These are phyloP conservation scores for Rhinoraja longicauda DNA, from an alignment of 2,797 vertebrate species.

Conservation along the genomic window DNA sequence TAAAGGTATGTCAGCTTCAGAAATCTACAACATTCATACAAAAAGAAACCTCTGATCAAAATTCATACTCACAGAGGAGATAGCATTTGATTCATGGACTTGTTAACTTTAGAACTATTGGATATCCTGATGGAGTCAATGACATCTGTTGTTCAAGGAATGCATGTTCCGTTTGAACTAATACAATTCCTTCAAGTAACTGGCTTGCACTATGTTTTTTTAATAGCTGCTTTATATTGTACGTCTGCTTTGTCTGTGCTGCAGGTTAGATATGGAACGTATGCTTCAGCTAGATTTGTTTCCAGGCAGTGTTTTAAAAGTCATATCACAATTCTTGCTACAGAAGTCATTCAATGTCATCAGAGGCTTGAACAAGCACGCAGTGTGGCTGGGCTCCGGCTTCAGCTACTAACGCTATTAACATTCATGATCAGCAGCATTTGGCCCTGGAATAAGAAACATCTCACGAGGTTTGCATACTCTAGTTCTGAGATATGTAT, in stretches of 20 bases:
- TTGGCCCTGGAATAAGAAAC: background rate
- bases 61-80: background rate
- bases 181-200: background rate
- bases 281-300: background rate
- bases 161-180: background rate
- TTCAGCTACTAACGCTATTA: background rate
- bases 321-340: background rate
- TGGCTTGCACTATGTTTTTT: background rate
- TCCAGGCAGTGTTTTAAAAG: background rate
- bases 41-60: background rate
- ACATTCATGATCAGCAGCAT: background rate
- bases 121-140: background rate
- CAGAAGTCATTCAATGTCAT: background rate
- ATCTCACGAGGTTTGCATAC: background rate
- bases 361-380: background rate
- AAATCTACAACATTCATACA: background rate
- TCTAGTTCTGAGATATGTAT: background rate
- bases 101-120: background rate
- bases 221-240: background rate
- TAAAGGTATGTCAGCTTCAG: background rate
- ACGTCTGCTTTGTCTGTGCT: background rate
- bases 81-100: background rate
- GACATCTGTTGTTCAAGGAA: background rate
- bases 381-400: background rate
- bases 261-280: background rate